Base-by-base conservation (phyloP, 1,140 invertebrate genomes). In the Akabosia matsudoensis region DNA sequence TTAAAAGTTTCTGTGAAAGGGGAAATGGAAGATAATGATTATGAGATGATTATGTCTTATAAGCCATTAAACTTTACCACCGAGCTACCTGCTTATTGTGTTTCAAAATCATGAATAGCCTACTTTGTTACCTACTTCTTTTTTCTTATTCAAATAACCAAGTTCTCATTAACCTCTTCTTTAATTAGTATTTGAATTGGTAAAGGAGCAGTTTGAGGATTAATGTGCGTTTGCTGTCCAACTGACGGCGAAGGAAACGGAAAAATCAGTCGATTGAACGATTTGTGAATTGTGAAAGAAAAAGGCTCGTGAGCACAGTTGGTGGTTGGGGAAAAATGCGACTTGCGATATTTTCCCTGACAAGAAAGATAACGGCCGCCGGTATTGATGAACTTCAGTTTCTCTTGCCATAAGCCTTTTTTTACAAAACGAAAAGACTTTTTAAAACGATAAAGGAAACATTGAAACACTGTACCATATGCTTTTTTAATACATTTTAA, bases 141-240 rank as follows among this genome's bases (percentile, higher is more conserved):
- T 18, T 45, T 45, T 10, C 18, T 45, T 18, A 45, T 45, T 18
- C 37, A 45, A 45, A 45, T 18, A 45, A 18, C 37, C 37, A 45
- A 45, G 4, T 56, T 18, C 24, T 56, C 54, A 56, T 56, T 56
- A 56, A 56, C 54, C 54, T 56, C 54, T 22, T n/a, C 54, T 56
- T 56, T 56, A 56, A 56, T 56, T 56, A 56, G 54, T 56, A 24
- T 10, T 56, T 56, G 54, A 22, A 56, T 56, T n/a, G 54, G 3
- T 56, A 56, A 56, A 56, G 54, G n/a, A 45, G 37, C 37, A 10
- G 7, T 18, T 45, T 45, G 7, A 10, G 7, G 37, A 45, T 45
- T 7, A 45, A 10, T 10, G 18, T 45, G 37, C 37, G 37, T 45
- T 18, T 45, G 37, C 37, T 45, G 37, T 45, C 7, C 37, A 45